phyloP scores from a whole-genome alignment of 1,140 invertebrate genomes.

The Apis cerana region DNA sequence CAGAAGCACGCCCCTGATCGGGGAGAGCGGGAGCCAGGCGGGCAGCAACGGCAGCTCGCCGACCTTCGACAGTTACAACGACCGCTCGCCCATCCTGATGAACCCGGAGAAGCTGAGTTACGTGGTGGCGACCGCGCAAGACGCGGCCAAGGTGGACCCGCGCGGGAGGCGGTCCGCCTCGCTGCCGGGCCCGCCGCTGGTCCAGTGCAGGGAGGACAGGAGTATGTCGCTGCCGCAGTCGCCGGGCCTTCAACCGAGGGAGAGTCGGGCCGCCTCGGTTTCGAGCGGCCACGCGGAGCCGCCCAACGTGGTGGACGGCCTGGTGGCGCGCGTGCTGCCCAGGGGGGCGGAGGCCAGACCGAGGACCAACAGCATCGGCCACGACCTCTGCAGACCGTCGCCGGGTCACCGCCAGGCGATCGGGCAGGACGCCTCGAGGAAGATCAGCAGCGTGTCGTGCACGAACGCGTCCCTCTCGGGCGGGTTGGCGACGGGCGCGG shows the following conservation, averaged over 20 bases:
- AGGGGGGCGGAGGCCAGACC: constrained; percentile 30
- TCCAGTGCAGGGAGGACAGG: constrained; percentile 71
- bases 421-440: constrained; percentile 65
- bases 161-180: constrained; percentile 76
- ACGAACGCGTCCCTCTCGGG: constrained; percentile 55
- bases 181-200: constrained; percentile 70
- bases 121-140: constrained; percentile 41
- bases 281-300: constrained; percentile 56
- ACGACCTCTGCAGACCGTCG: constrained; percentile 30
- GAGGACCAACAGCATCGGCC: constrained; percentile 62
- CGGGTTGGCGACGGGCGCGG: constrained; percentile 14
- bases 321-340: background rate
- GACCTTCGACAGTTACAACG: constrained; percentile 71
- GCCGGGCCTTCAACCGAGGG: constrained; percentile 69
- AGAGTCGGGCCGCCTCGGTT: constrained; percentile 62
- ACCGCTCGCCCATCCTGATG: constrained; percentile 75
- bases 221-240: constrained; percentile 78
- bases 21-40: constrained; percentile 57
- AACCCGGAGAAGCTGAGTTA: constrained; percentile 75
- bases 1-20: constrained; percentile 54
- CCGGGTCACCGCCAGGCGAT: constrained; percentile 7
- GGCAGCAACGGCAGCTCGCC: constrained; percentile 73
- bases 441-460: constrained; percentile 69
- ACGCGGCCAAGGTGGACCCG: constrained; percentile 48
- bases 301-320: constrained; percentile 60